phyloP scores from a whole-genome alignment of 2,113 vertebrate genomes.

The Ictalurus furcatus region DNA sequence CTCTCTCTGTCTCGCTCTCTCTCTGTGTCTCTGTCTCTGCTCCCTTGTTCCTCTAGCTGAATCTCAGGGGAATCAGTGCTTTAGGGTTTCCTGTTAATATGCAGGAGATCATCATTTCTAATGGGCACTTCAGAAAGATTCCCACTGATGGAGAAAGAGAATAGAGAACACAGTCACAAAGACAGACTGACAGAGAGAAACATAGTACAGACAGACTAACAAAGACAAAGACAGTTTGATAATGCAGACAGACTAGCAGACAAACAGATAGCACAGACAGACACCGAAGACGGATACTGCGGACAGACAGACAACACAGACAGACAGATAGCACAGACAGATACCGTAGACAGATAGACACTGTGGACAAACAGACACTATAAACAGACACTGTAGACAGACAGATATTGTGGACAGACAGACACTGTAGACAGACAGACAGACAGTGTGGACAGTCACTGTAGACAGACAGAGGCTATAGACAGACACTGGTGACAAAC shows the following conservation, averaged over 20 bases:
- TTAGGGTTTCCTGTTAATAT: slow-evolving; percentile 19
- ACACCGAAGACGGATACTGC: too few species aligned
- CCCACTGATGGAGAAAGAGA: background rate
- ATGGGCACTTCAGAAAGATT: background rate
- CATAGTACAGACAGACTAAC: background rate
- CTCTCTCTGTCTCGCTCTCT: background rate
- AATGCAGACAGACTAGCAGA: background rate
- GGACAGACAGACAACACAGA: too few species aligned
- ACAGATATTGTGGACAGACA: too few species aligned
- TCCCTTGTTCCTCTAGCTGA: background rate
- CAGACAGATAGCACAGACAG: too few species aligned
- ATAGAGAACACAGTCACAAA: background rate
- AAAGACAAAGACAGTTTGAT: background rate
- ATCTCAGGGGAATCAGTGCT: background rate
- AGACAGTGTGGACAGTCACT: too few species aligned
- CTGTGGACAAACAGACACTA: too few species aligned
- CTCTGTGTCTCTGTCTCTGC: background rate
- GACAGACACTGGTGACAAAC: too few species aligned
- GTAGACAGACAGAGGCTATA: too few species aligned
- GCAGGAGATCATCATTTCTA: background rate
- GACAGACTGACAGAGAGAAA: background rate
- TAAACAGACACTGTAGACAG: too few species aligned
- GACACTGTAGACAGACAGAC: too few species aligned
- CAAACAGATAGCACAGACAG: too few species aligned
- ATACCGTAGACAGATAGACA: too few species aligned